These are phyloP conservation scores for Psittacula derbiana DNA, from an alignment of 2,797 vertebrate species.

Conservation along the genomic window DNA sequence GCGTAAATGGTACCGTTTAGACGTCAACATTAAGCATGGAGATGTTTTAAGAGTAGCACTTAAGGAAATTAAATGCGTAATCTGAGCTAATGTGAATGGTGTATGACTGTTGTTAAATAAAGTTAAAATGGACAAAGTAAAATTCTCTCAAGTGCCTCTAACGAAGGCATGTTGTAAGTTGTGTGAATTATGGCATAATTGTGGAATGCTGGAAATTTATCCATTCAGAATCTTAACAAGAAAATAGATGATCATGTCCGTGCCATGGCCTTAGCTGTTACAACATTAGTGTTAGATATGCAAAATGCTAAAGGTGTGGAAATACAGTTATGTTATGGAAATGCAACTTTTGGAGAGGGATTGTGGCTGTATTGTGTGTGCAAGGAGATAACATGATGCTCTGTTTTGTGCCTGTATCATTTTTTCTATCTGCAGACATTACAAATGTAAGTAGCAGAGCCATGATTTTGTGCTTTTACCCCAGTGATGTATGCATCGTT, in stretches of 20 bases:
- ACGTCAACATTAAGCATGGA: constrained; percentile 19
- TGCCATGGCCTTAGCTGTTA: neutral
- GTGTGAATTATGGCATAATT: neutral
- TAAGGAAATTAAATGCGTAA: constrained; percentile 67
- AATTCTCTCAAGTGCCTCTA: constrained; percentile 27
- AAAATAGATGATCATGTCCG: neutral
- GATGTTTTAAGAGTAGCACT: constrained; percentile 51
- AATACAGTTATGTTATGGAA: neutral
- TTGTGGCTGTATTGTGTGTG: too few relatives aligned
- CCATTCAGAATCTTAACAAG: neutral
- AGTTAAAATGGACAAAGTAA: constrained; percentile 53
- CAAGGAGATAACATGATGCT: neutral
- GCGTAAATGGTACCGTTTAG: constrained; percentile 44
- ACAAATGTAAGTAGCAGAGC: neutral
- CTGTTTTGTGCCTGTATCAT: neutral
- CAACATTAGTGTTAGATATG: neutral
- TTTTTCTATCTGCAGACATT: neutral
- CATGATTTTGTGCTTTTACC: neutral
- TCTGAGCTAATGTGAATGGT: constrained; percentile 38
- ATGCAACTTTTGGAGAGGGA: neutral
- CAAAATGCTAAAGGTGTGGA: neutral
- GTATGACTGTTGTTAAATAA: constrained; percentile 61
- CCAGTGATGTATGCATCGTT: rapidly evolving
- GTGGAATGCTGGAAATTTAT: neutral
- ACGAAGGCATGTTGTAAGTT: neutral